Base-by-base conservation (phyloP, 2,797 vertebrate genomes). In the Acestrorhynchus altus region DNA sequence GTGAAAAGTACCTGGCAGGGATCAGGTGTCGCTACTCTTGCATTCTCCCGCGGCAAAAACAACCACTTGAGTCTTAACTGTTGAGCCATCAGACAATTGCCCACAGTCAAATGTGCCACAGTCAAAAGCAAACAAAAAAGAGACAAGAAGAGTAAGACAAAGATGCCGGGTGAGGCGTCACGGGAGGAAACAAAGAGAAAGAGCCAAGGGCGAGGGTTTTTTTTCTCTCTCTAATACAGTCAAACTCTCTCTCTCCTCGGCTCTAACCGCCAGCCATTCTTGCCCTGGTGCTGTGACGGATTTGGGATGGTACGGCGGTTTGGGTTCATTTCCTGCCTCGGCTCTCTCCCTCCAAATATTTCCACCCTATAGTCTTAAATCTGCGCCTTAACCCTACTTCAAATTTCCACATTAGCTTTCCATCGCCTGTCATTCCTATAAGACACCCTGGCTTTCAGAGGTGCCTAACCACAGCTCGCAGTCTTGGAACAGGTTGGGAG, bases 11-110 rank as follows among this genome's bases (percentile, higher is more conserved):
- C 90, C 87, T 85, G 8, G 69, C 83, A 87, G 82, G 86, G 88
- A 91, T 88, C 86, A 73, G 89, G 88, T 89, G 88, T 89, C 89
- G 81, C 84, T 86, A 85, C 87, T 82, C 89, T 90, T 85, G 83
- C 88, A 81, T 90, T 88, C 86, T 84, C 78, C 78, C 79, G 81
- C 83, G 84, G 87, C 81, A 40, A 87, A 91, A 90, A 90, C 81
- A 89, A 87, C 87, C 85, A 89, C 74, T 91, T 87, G 87, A 83
- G 85, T 81, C 44, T 73, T 60, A 66, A 73, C 46, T 35, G 31
- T 47, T 39, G 63, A 70, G 77, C 64, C 54, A 35, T 26, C 49
- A 39, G 11, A 64, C 39, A 74, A 77, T 46, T 61, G 35, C 18
- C 70, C 49, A 39, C 28, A 54, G 40, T 63, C 60, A 16, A 63